Percentiles rank a stretch among this genome's conserved stretches.
phyloP scores from a whole-genome alignment of 1,140 invertebrate species.

The Drosophila baimaii region DNA sequence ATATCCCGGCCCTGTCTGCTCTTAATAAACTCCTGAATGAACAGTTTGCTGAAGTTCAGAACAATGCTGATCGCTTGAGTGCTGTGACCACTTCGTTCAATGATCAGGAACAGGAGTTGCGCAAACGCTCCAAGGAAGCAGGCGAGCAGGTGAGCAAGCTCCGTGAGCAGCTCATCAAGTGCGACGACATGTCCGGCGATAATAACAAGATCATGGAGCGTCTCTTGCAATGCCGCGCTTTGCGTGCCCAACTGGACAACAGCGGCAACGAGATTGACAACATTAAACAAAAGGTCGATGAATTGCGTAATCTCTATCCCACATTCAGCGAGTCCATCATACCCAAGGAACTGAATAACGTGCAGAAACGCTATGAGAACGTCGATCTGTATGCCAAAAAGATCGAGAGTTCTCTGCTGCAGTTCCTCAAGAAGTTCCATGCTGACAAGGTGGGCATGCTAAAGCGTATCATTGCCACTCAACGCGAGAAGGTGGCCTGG shows the following conservation, averaged over 20 bases:
- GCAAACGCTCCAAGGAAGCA: conserved; percentile 88
- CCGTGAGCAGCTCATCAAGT: conserved; percentile 94
- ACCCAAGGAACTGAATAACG: conserved; percentile 91
- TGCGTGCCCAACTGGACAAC: conserved; percentile 89
- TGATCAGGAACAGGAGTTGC: conserved; percentile 90
- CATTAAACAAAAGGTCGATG: conserved; percentile 88
- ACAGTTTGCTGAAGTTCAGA: conserved; percentile 91
- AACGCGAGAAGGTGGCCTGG: conserved; percentile 96
- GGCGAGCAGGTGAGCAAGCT: conserved; percentile 90
- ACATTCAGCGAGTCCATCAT: conserved; percentile 90
- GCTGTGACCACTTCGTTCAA: conserved; percentile 88
- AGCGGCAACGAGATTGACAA: conserved; percentile 88
- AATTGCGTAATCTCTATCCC: conserved; percentile 91
- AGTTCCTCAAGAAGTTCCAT: conserved; percentile 94
- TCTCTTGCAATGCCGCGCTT: conserved; percentile 89
- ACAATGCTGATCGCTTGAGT: conserved; percentile 91
- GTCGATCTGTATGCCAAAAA: conserved; percentile 91
- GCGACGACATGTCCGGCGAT: conserved; percentile 95
- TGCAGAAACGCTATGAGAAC: conserved; percentile 91
- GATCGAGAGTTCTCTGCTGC: conserved; percentile 91
- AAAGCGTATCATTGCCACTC: conserved; percentile 90
- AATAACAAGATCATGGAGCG: conserved; percentile 92
- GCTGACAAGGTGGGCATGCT: conserved; percentile 93
- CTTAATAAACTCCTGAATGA: conserved; percentile 89
- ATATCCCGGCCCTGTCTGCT: conserved; percentile 89